Percentiles rank a stretch among this genome's conserved stretches.
These are phyloP conservation scores for Plutomurus gul DNA, from an alignment of 1,140 invertebrate species.

Conservation along the genomic window DNA sequence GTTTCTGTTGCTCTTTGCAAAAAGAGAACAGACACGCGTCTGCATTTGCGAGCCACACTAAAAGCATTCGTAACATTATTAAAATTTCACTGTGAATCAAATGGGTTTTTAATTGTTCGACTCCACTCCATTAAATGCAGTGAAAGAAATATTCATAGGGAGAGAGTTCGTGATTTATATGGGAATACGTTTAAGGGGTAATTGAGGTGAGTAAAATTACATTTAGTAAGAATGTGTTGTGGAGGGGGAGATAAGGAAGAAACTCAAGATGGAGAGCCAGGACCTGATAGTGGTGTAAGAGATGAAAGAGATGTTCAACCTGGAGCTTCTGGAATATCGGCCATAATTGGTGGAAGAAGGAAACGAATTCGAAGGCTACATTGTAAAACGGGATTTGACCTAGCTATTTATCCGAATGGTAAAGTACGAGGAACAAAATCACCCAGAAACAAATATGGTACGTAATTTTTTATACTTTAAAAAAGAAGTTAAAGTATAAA, in stretches of 20 bases:
- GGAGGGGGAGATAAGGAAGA: slow-evolving; percentile 37
- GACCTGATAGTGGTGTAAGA: background rate
- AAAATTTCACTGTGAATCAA: too few species aligned
- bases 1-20: background rate
- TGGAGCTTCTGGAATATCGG: background rate
- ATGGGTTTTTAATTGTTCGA: too few species aligned
- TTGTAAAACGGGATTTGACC: slow-evolving; percentile 64
- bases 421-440: slow-evolving; percentile 62
- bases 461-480: slow-evolving; percentile 40
- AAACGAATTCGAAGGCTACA: slow-evolving; percentile 56
- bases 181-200: too few species aligned
- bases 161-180: too few species aligned
- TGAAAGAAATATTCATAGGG: too few species aligned
- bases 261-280: background rate
- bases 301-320: background rate
- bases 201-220: too few species aligned
- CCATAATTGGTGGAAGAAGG: background rate
- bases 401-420: slow-evolving; percentile 63
- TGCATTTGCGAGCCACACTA: background rate
- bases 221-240: slow-evolving; percentile 30
- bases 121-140: too few species aligned
- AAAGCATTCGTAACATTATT: too few species aligned
- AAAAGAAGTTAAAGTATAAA: too few species aligned
- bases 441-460: slow-evolving; percentile 63
- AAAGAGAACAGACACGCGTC: background rate